Base-by-base conservation (phyloP, 2,113 vertebrate genomes). In the Megatriorchis doriae region DNA sequence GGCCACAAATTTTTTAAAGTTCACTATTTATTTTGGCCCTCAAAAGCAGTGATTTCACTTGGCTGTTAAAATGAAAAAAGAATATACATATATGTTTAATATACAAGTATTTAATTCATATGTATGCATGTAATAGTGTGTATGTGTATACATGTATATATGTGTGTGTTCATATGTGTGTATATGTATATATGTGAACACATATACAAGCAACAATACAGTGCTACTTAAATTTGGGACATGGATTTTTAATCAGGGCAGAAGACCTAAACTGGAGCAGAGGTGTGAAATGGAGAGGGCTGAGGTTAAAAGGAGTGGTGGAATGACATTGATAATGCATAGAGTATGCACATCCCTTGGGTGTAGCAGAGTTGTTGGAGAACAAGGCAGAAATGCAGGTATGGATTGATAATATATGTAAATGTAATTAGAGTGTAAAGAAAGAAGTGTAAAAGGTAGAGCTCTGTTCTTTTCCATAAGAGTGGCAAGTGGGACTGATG, bases 121-220 rank as follows among this genome's bases (percentile, higher is more conserved):
- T 13, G 3, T 40, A 40, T 81, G 23, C 20, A 42, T 43, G 12
- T 22, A 45, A 40, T 48, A 45, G 23, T 52, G 18, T 43, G 1
- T 40, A 32, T 67, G 36, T 50, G 6, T 75, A 43, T 40, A 14
- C 16, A 8, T 25, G 3, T 71, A 4, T 11, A 7, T 40, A 10
- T 53, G 3, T 25, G 4, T 27, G 9, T 26, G 15, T 38, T 2
- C 10, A 0, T 23, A 5, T 65, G 4, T 40, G 1, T 40, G 1
- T 50, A 1, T 43, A 2, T 20, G 16, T 4, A n/a, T 32, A n/a
- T 68, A 53, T 59, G 43, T 55, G 40, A 40, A 62, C 21, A 72
- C 10, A 34, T 6, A 10, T 50, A 55, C 21, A 34, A 71, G 32
- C 34, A 81, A 47, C 36, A 66, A 7, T 61, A 32, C 9, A 68